phyloP scores from a whole-genome alignment of 2,888 invertebrate species.

The Gasteruption jaculator region DNA sequence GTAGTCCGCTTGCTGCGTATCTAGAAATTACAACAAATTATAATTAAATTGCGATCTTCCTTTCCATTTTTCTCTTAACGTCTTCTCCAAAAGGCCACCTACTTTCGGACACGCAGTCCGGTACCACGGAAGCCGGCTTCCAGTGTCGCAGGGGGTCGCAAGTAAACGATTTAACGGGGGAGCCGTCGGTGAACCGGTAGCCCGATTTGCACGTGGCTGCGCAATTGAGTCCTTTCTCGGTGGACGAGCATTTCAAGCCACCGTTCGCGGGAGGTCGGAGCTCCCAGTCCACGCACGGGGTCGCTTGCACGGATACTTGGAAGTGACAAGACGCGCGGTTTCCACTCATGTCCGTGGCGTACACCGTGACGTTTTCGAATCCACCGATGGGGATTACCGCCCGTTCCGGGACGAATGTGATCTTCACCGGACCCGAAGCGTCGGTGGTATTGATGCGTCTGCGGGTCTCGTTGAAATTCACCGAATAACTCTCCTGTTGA shows the following conservation, averaged over 20 bases:
- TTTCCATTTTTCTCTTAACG: conserved; percentile 2
- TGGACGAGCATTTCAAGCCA: conserved; percentile 79
- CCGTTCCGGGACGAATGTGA: conserved; percentile 72
- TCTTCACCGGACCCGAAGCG: conserved; percentile 79
- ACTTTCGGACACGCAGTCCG: conserved; percentile 93
- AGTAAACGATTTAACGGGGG: conserved; percentile 79
- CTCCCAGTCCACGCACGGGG: conserved; percentile 94
- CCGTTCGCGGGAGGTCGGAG: conserved; percentile 85
- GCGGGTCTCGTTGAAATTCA: conserved; percentile 87
- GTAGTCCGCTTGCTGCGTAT: conserved; percentile 92
- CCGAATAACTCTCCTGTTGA: conserved; percentile 82
- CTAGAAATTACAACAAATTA: conserved; percentile 46
- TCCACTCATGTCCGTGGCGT: conserved; percentile 81
- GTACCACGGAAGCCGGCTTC: conserved; percentile 85
- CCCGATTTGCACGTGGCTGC: conserved; percentile 86
- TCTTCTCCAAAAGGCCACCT: conserved; percentile 37
- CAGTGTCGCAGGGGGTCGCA: conserved; percentile 79
- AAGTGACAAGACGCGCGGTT: conserved; percentile 89
- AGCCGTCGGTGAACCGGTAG: conserved; percentile 86
- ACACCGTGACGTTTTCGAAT: conserved; percentile 88
- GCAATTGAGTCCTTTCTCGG: conserved; percentile 79
- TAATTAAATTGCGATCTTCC: conserved; percentile 1
- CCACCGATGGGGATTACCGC: conserved; percentile 81
- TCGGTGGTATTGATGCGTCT: conserved; percentile 81
- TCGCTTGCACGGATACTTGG: conserved; percentile 89